Evolutionary conservation across 1,140 invertebrate species (phyloP).

Genomic region (Drosophila ficusphila): DNA sequence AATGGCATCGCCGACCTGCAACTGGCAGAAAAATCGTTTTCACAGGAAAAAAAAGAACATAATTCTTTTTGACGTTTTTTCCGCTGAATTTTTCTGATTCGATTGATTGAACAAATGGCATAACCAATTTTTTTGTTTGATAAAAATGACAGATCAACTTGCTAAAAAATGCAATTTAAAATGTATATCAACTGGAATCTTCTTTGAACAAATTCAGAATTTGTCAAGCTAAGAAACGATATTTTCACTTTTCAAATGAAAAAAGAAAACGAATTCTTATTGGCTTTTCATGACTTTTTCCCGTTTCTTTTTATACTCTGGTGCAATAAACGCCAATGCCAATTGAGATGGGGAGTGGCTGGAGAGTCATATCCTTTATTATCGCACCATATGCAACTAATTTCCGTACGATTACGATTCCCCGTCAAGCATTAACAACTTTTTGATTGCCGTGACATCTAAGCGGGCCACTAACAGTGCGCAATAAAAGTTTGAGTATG

Average conservation of each 20-base stretch:
- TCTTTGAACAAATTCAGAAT: not conserved
- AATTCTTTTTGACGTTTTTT: not conserved
- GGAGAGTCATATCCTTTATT: constrained; percentile 42
- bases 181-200: no score
- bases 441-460: constrained; percentile 56
- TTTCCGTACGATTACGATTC: constrained; percentile 45
- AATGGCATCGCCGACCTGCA: constrained; percentile 50
- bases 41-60: not conserved
- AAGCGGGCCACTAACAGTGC: constrained; percentile 37
- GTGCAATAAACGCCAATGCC: not conserved
- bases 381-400: constrained; percentile 49
- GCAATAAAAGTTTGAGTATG: constrained; percentile 42
- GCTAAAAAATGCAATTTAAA: no score
- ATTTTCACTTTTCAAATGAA: no score
- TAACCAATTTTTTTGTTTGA: not conserved
- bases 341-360: not conserved
- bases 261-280: not conserved
- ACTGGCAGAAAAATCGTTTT: constrained; percentile 10
- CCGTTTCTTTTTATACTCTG: not conserved
- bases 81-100: not conserved
- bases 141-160: no score
- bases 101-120: not conserved
- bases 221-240: not conserved
- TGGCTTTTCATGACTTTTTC: not conserved
- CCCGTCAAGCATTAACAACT: constrained; percentile 44